These are phyloP conservation scores for Eupithecia inturbata DNA, from an alignment of 2,888 invertebrate species.

Conservation along the genomic window DNA sequence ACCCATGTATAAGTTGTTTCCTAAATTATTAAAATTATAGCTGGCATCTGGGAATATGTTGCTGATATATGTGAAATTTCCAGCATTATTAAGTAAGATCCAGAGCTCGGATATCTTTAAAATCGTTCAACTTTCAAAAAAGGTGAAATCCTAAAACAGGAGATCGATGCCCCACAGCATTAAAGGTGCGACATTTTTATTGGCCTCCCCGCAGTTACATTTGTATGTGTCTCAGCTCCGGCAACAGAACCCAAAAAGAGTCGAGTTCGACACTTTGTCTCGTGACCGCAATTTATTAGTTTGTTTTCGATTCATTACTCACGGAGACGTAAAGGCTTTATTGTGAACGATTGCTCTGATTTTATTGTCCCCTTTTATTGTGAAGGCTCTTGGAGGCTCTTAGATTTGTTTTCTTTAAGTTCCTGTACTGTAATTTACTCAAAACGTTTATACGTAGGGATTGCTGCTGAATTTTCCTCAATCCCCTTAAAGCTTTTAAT, in stretches of 20 bases:
- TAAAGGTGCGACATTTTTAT: constrained; percentile 50
- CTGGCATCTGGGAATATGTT: neutral
- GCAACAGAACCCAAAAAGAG: constrained; percentile 42
- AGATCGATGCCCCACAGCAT: constrained; percentile 6
- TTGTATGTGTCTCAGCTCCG: constrained; percentile 51
- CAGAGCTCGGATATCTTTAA: neutral
- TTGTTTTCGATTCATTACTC: constrained; percentile 66
- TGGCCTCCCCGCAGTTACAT: constrained; percentile 49
- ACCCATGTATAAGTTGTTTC: too few species aligned
- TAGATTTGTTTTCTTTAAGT: constrained; percentile 4
- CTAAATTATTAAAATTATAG: neutral
- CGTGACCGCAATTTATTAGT: constrained; percentile 66
- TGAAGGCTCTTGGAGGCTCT: constrained; percentile 22
- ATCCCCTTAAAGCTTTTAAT: constrained; percentile 29
- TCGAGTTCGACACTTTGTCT: constrained; percentile 58
- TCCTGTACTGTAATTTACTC: constrained; percentile 18
- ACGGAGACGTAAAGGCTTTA: constrained; percentile 54
- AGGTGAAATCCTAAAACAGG: neutral
- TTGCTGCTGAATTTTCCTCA: constrained; percentile 18
- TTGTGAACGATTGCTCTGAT: constrained; percentile 55
- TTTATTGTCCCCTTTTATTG: constrained; percentile 62
- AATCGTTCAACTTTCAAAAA: neutral
- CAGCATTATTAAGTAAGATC: neutral
- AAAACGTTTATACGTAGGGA: constrained; percentile 16
- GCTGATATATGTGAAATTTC: neutral